Conservation (phyloP, 2,888 invertebrate species). For the Eupithecia vulgata region DNA sequence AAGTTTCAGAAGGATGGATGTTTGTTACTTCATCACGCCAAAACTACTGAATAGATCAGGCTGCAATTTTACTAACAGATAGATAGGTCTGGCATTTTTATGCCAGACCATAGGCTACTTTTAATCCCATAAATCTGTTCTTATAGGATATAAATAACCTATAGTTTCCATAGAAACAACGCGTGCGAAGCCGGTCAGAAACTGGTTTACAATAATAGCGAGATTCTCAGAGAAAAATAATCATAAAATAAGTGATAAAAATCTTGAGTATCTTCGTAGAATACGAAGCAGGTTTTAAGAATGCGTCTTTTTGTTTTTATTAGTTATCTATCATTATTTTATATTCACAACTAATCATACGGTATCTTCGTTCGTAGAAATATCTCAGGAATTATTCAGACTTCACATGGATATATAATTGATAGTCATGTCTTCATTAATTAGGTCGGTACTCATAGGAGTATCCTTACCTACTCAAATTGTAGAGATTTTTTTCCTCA, state of each 20-base stretch:
- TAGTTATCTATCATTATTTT: background rate
- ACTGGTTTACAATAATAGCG: too few relatives aligned
- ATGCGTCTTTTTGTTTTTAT: background rate
- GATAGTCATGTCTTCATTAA: background rate
- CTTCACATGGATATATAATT: background rate
- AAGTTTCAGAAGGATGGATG: too few relatives aligned
- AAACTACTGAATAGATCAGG: too few relatives aligned
- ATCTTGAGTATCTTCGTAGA: background rate
- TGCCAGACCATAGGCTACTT: too few relatives aligned
- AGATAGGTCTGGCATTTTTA: too few relatives aligned
- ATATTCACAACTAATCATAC: background rate
- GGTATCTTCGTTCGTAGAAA: background rate
- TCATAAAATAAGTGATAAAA: background rate
- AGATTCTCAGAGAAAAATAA: background rate
- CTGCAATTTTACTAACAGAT: too few relatives aligned
- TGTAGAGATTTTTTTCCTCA: background rate
- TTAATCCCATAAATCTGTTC: too few relatives aligned
- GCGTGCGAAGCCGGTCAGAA: too few relatives aligned
- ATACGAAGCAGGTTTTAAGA: background rate
- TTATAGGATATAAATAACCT: too few relatives aligned
- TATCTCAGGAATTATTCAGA: background rate
- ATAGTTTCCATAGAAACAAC: too few relatives aligned
- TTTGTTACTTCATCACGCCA: too few relatives aligned
- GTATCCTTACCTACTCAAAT: background rate
- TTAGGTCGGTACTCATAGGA: too few relatives aligned